These are phyloP conservation scores for Steinernema carpocapsae DNA, from an alignment of 2,888 invertebrate species.

Conservation along the genomic window DNA sequence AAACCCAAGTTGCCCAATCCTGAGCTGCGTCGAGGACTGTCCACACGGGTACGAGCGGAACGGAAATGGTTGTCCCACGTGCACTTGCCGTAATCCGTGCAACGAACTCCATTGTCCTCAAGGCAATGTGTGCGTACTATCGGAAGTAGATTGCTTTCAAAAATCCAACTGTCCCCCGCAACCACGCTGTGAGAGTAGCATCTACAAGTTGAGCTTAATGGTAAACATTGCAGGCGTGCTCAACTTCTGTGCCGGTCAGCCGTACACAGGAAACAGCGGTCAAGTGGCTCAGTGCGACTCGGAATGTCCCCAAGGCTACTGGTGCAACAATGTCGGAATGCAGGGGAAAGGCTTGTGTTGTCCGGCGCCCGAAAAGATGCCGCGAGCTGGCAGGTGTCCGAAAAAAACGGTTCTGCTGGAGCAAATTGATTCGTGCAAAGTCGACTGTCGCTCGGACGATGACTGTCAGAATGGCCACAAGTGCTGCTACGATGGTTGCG, in stretches of 20 bases:
- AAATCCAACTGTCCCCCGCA: constrained; percentile 56
- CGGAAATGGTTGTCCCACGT: constrained; percentile 58
- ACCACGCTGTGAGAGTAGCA: constrained; percentile 55
- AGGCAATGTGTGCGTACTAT: constrained; percentile 57
- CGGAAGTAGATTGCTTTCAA: constrained; percentile 57
- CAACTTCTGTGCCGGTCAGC: constrained; percentile 59
- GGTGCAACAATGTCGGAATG: constrained; percentile 58
- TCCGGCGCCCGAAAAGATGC: constrained; percentile 42
- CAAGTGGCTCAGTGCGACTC: constrained; percentile 54
- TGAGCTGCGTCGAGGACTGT: constrained; percentile 44
- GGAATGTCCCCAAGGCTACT: constrained; percentile 53
- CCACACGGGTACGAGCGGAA: constrained; percentile 54
- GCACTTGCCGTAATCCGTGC: constrained; percentile 62
- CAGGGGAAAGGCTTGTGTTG: constrained; percentile 61
- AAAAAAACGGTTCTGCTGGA: background rate
- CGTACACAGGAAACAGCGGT: constrained; percentile 48
- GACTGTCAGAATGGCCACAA: constrained; percentile 42
- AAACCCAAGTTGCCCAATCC: constrained; percentile 43
- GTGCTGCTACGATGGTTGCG: constrained; percentile 45
- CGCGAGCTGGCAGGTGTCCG: constrained; percentile 6
- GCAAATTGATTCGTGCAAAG: constrained; percentile 33
- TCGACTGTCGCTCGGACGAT: constrained; percentile 42
- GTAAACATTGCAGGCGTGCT: constrained; percentile 50
- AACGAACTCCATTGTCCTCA: constrained; percentile 52
- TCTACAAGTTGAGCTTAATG: background rate